Evolutionary conservation across 2,888 invertebrate species (phyloP), one percentile per base, ranked within the genome.

Genomic region (Scaptomyza tumidula): DNA sequence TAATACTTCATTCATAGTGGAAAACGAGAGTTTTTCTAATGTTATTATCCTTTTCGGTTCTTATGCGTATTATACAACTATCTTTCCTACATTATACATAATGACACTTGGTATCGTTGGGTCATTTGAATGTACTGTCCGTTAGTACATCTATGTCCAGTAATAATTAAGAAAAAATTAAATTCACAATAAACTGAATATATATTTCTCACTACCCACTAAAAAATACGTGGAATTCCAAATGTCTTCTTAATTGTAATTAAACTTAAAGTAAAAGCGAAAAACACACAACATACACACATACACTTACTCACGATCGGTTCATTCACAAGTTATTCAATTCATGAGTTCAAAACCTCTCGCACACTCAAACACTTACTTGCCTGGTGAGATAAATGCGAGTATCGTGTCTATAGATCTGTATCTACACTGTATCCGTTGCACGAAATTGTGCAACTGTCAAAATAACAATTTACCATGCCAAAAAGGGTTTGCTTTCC

Each of bases 401-500:
- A 55, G 65, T 67, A 67, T 72, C 88, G 86, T 86, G 89, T 67
- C 77, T 43, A 53, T 33, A 70, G 87, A 87, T 87, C 67, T 62
- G 75, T 88, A 83, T 89, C 89, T 48, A 35, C 66, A 35, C 66
- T 62, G 53, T 61, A 67, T 68, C 65, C 69, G 62, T 77, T 19
- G 88, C 89, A 80, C 77, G 84, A 81, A 76, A 79, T 88, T 89
- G 89, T 81, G 74, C 76, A 89, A 84, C 84, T 89, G 88, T 89
- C 89, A 83, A 86, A 89, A 86, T 72, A 86, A 71, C 75, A 70
- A 86, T 83, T 88, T 86, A 80, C 65, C 67, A 75, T 81, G 70
- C 68, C 67, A 65, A 85, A 41, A 78, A 61, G 65, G 58, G 60
- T 78, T 74, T 71, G 71, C 52, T 62, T 62, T 66, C 60, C 70